These are phyloP conservation scores for Colletes gigas DNA, from an alignment of 1,140 invertebrate genomes.

Conservation along the genomic window DNA sequence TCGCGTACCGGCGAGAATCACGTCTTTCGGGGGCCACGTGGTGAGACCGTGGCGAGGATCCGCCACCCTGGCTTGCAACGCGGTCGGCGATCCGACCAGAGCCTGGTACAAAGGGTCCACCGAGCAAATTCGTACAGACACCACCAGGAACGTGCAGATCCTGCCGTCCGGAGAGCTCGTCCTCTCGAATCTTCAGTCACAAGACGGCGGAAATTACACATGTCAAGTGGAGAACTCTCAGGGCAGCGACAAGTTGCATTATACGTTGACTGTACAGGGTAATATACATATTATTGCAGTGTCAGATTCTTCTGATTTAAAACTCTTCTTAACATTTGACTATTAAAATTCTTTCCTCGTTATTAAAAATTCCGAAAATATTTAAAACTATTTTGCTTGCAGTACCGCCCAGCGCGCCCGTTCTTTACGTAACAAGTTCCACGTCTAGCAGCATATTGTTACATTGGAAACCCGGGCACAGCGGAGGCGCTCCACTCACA, in stretches of 20 bases:
- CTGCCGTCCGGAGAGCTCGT: conserved; percentile 85
- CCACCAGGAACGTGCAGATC: conserved; percentile 83
- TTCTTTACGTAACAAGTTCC: conserved; percentile 87
- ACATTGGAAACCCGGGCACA: conserved; percentile 87
- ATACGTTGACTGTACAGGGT: conserved; percentile 84
- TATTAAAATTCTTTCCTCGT: no score
- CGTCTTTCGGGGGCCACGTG: conserved; percentile 85
- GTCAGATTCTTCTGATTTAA: no score
- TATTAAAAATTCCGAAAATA: neutral
- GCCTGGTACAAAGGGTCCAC: conserved; percentile 84
- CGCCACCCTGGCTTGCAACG: conserved; percentile 84
- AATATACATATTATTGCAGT: neutral
- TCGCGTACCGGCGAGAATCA: conserved; percentile 85
- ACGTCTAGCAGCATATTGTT: conserved; percentile 87
- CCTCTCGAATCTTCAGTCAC: conserved; percentile 84
- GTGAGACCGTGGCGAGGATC: conserved; percentile 86
- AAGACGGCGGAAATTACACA: conserved; percentile 88
- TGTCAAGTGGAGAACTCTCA: conserved; percentile 88
- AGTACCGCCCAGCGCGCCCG: conserved; percentile 86
- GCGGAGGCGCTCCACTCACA: conserved; percentile 85
- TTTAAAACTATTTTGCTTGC: conserved; percentile 22
- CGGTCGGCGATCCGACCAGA: conserved; percentile 85
- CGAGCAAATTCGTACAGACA: conserved; percentile 78
- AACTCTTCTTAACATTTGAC: no score
- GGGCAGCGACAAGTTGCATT: conserved; percentile 85